A percentile compares a stretch with the other conserved stretches of the same genome.
Conservation (phyloP, 1,140 invertebrate species). For the Caenorhabditis tropicalis region DNA sequence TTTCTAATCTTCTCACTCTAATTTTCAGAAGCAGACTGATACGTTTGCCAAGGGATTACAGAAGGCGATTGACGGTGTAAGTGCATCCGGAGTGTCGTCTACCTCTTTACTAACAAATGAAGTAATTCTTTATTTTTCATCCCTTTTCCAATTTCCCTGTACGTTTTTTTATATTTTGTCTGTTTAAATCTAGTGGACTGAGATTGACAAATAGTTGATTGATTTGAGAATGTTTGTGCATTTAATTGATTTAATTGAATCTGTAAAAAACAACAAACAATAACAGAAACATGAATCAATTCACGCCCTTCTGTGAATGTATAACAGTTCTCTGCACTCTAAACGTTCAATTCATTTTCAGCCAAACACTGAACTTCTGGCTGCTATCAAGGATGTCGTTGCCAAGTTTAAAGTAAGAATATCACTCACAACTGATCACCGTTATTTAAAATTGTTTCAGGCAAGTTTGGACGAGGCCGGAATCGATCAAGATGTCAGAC, state of each 20-base stretch:
- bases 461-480: constrained; percentile 50
- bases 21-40: constrained; percentile 42
- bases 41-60: constrained; percentile 39
- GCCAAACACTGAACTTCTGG: constrained; percentile 52
- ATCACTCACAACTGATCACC: too few species aligned
- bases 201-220: background rate
- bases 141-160: background rate
- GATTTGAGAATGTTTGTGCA: background rate
- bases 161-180: background rate
- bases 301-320: background rate
- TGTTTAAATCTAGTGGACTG: background rate
- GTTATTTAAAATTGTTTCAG: background rate
- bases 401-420: constrained; percentile 44
- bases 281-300: background rate
- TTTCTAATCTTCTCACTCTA: constrained; percentile 33
- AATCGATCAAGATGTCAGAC: constrained; percentile 51
- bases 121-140: background rate
- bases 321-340: constrained; percentile 24
- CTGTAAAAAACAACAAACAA: background rate
- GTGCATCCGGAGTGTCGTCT: constrained; percentile 30
- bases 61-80: constrained; percentile 35
- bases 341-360: constrained; percentile 21
- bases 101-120: constrained; percentile 32
- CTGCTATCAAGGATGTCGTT: constrained; percentile 51
- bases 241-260: background rate